Base-by-base conservation (phyloP, 2,797 vertebrate species). In the Characodon lateralis region DNA sequence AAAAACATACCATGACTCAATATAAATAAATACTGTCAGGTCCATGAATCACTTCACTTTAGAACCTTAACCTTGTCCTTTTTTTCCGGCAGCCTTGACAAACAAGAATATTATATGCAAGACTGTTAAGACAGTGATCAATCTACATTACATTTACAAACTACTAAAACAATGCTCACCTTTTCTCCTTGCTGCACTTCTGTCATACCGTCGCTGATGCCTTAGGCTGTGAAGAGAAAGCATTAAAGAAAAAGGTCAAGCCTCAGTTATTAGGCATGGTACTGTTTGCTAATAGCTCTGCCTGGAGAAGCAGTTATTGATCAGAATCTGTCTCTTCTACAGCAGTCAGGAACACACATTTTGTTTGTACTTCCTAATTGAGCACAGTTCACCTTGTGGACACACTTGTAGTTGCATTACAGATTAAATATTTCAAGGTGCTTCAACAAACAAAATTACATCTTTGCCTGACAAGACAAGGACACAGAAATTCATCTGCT, bases 81-180 rank as follows among this genome's bases (percentile, higher is more conserved):
- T 84, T 89, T 83, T 89, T 79, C 83, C 85, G 0, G 72, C 79
- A 90, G 90, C 92, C 91, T 91, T 93, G 93, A 93, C 72, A 75
- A 92, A 93, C 91, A 81, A 80, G 90, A 92, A 89, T 91, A 92
- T 89, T 83, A 83, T 81, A 86, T 80, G 82, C 79, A 82, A 91
- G 91, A 94, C 90, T 92, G 89, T 91, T 88, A 85, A 91, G 93
- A 94, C 92, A 93, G 93, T 92, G 87, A 95, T 95, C 94, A 93
- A 95, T 94, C 94, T 94, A 85, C 90, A 93, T 95, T 94, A 93
- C 88, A 92, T 95, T 94, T 93, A 91, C 93, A 94, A 94, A 95
- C 93, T 89, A 89, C 93, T 94, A 93, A 95, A 94, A 93, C 91
- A 93, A 94, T 84, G 78, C 88, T 95, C 94, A 94, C 93, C 93